Conservation (phyloP, 2,113 vertebrate species). For the Eidolon helvum region DNA sequence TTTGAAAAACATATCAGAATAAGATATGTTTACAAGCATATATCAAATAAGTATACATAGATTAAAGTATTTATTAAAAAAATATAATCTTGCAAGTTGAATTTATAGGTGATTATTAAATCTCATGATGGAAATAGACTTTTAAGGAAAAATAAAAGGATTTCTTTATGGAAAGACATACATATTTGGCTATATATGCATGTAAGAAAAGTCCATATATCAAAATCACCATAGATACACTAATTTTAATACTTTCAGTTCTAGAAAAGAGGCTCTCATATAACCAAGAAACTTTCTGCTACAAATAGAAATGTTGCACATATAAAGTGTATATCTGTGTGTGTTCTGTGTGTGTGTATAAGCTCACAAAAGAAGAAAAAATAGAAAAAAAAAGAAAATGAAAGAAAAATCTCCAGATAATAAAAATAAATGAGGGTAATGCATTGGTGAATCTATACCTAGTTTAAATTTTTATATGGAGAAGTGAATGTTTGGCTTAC, state of each 20-base stretch:
- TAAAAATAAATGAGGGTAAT: too few relatives aligned
- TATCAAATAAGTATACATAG: background rate
- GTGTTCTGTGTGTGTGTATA: background rate
- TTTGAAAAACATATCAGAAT: background rate
- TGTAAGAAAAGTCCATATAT: background rate
- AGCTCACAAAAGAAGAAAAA: background rate
- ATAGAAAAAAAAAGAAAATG: background rate
- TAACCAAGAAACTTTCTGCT: background rate
- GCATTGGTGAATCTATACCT: background rate
- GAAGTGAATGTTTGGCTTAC: background rate
- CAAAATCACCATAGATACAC: background rate
- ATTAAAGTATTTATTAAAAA: background rate
- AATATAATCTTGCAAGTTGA: background rate
- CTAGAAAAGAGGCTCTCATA: background rate
- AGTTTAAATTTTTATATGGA: background rate
- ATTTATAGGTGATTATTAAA: background rate
- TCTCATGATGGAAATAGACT: background rate
- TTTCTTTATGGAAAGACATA: background rate
- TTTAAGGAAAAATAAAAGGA: background rate
- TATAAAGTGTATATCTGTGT: background rate
- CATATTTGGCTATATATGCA: background rate
- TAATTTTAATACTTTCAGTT: conserved; percentile 5
- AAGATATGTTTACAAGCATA: background rate
- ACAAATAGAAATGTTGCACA: background rate
- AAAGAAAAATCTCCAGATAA: too few relatives aligned